Evolutionary conservation across 2,888 invertebrate species (phyloP).

Genomic region (Lepidonotus clava): DNA sequence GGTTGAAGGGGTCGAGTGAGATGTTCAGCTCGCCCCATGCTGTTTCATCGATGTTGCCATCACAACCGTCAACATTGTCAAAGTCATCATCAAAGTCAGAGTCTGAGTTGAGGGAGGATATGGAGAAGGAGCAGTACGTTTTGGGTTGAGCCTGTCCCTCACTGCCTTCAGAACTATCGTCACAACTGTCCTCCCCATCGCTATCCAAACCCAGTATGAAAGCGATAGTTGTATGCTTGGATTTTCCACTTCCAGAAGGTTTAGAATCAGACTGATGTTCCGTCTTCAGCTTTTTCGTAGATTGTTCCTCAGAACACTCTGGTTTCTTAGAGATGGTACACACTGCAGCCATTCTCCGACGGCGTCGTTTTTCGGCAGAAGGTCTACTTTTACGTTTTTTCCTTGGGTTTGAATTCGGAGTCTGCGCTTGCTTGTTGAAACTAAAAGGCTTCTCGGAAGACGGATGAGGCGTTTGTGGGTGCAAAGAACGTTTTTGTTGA

Average conservation of each 20-base stretch:
- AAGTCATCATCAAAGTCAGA: constrained; percentile 26
- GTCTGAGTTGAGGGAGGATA: neutral
- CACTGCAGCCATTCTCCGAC: neutral
- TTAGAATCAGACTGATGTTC: neutral
- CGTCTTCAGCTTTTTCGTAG: neutral
- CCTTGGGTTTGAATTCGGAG: neutral
- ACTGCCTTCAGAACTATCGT: neutral
- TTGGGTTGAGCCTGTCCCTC: neutral
- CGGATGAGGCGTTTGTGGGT: neutral
- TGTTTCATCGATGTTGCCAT: neutral
- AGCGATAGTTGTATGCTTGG: neutral
- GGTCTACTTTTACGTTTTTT: neutral
- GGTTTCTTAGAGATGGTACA: neutral
- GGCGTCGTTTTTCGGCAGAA: neutral
- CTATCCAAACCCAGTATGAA: neutral
- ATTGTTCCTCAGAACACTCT: neutral
- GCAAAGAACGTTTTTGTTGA: no score
- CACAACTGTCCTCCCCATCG: neutral
- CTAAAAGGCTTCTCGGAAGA: neutral
- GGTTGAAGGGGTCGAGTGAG: neutral
- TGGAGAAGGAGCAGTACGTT: neutral
- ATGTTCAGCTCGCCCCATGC: neutral
- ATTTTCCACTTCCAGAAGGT: neutral
- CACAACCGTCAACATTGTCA: neutral
- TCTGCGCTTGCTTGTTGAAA: neutral